A percentile compares a stretch with the other conserved stretches of the same genome.
These are phyloP conservation scores for Caenorhabditis sp. DNA, from an alignment of 2,888 invertebrate genomes.

Conservation along the genomic window DNA sequence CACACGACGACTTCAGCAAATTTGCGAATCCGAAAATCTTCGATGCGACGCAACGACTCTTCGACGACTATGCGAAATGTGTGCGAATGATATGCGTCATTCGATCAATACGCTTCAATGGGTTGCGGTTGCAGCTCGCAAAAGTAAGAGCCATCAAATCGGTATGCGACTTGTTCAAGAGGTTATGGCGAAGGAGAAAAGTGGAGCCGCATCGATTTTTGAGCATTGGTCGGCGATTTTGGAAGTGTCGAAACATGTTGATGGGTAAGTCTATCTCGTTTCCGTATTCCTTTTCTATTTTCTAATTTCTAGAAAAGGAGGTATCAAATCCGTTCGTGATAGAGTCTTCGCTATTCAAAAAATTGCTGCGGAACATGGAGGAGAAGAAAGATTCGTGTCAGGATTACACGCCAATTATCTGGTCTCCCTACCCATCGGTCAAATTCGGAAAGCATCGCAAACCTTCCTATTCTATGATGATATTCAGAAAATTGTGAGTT, in stretches of 20 bases:
- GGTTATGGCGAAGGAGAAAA: conserved; percentile 41
- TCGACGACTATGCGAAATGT: conserved; percentile 26
- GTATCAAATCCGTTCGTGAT: conserved; percentile 17
- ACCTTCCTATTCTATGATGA: conserved; percentile 46
- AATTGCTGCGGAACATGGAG: conserved; percentile 37
- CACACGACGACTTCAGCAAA: conserved; percentile 76
- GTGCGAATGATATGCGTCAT: conserved; percentile 40
- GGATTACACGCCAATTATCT: conserved; percentile 56
- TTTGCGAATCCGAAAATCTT: conserved; percentile 76
- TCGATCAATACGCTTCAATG: conserved; percentile 40
- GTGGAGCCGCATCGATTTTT: conserved; percentile 44
- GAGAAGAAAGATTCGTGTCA: conserved; percentile 49
- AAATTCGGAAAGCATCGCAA: conserved; percentile 31
- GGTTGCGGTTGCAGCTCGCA: conserved; percentile 31
- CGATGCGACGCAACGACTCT: conserved; percentile 33
- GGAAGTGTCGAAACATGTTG: conserved; percentile 46
- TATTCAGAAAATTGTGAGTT: conserved; percentile 37
- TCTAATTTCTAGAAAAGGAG: conserved; percentile 33
- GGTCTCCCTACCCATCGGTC: conserved; percentile 41
- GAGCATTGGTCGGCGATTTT: conserved; percentile 52
- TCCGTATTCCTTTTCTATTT: too few species aligned
- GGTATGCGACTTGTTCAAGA: conserved; percentile 26
- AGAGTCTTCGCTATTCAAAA: conserved; percentile 33
- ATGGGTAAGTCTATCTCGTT: conserved; percentile 28
- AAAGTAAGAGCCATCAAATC: conserved; percentile 9